phyloP scores from a whole-genome alignment of 2,797 vertebrate genomes.

The Allobates femoralis region DNA sequence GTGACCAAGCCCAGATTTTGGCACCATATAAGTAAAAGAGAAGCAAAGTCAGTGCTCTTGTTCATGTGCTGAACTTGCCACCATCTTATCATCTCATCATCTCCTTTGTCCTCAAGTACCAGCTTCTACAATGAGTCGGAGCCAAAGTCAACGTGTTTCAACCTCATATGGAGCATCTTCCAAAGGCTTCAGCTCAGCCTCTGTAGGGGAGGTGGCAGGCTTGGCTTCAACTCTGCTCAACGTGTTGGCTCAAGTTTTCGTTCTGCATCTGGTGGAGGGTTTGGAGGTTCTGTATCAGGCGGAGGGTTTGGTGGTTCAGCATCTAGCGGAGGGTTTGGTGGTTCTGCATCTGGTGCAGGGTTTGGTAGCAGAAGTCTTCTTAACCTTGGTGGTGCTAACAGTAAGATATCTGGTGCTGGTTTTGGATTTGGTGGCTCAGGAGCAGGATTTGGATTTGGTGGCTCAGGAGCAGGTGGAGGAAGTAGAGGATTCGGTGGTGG shows the following conservation, averaged over 20 bases:
- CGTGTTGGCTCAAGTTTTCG: background rate
- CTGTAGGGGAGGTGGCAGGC: slow-evolving; percentile 40
- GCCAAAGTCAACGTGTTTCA: background rate
- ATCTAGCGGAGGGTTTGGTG: too few species aligned
- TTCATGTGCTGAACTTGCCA: slow-evolving; percentile 12
- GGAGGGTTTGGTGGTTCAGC: background rate
- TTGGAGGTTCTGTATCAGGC: slow-evolving; percentile 18
- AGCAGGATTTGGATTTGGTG: slow-evolving; percentile 60
- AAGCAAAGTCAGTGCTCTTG: background rate
- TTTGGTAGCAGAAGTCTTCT: slow-evolving; percentile 55
- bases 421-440: slow-evolving; percentile 61
- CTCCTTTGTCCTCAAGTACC: background rate
- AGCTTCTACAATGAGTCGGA: slow-evolving; percentile 46
- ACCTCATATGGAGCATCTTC: slow-evolving; percentile 12
- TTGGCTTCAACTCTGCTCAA: background rate
- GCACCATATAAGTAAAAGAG: slow-evolving; percentile 51
- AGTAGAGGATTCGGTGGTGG: slow-evolving; percentile 51
- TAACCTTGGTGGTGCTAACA: background rate
- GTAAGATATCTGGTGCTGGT: slow-evolving; percentile 46
- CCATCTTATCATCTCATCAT: background rate
- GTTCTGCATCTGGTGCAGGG: background rate
- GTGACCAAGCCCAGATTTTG: slow-evolving; percentile 52
- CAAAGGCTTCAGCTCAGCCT: slow-evolving; percentile 51
- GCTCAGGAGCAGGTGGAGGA: slow-evolving; percentile 16
- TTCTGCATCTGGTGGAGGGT: background rate